Evolutionary conservation across 2,888 invertebrate species (phyloP).

Genomic region (Anaspis maculata): DNA sequence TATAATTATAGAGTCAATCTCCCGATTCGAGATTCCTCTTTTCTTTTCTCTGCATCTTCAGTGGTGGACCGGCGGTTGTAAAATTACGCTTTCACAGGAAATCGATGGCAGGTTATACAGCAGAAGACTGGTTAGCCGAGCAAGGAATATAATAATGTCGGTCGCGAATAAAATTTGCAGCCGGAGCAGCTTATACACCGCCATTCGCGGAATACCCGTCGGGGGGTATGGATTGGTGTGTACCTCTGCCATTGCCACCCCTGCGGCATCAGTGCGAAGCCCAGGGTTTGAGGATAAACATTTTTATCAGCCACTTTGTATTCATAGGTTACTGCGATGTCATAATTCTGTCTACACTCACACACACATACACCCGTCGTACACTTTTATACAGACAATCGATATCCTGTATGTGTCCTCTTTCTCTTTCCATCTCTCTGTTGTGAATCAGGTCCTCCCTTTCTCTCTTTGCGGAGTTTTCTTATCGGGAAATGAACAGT

Average conservation of each 20-base stretch:
- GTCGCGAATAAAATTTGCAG: slow-evolving; percentile 32
- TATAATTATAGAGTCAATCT: too few relatives aligned
- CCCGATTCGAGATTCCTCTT: too few relatives aligned
- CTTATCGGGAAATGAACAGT: slow-evolving; percentile 41
- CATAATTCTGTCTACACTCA: slow-evolving; percentile 42
- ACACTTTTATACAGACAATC: too few relatives aligned
- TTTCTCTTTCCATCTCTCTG: too few relatives aligned
- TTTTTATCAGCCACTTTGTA: slow-evolving; percentile 44
- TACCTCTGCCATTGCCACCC: too few relatives aligned
- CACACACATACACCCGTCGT: too few relatives aligned
- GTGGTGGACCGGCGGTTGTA: too few relatives aligned
- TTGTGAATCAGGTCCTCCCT: too few relatives aligned
- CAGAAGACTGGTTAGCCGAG: slow-evolving; percentile 17
- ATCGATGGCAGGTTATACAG: slow-evolving; percentile 24
- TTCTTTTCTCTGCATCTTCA: too few relatives aligned
- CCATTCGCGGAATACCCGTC: not conserved
- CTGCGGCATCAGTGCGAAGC: slow-evolving; percentile 22
- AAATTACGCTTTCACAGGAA: slow-evolving; percentile 14
- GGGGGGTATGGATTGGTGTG: too few relatives aligned
- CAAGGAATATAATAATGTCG: slow-evolving; percentile 29
- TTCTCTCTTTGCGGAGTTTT: too few relatives aligned
- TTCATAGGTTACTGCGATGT: slow-evolving; percentile 41
- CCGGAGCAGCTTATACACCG: slow-evolving; percentile 32
- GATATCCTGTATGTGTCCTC: slow-evolving; percentile 31
- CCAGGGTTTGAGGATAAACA: slow-evolving; percentile 36